Base-by-base conservation (phyloP, 2,888 invertebrate genomes). In the Syrphus vitripennis region DNA sequence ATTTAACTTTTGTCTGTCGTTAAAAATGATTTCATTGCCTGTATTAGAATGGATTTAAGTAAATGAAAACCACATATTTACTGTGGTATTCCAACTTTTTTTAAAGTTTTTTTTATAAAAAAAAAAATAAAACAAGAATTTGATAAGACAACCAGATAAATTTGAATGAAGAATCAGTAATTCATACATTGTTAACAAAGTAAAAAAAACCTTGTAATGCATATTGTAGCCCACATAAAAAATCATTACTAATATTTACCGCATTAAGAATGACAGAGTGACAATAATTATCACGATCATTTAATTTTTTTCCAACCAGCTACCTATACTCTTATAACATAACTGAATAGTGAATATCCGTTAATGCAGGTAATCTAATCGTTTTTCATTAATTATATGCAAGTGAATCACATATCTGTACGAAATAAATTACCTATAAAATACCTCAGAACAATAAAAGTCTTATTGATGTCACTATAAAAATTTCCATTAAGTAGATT, bases 381-480 rank as follows among this genome's bases (percentile, higher is more conserved):
- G 45, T 48, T 83, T 57, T 83, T 50, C 61, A 40, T 26, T 83
- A 83, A 70, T 70, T 48, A 10, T 72, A 69, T 69, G 82, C 59
- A 83, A 70, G 74, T 83, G 79, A 83, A 57, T 83, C 83, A 83
- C 63, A 72, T 34, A 26, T 4, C 24, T 42, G 6, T 16, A 16
- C 10, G n/a, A 77, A 50, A 10, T 53, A 24, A 50, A 37, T 70
- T 45, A 16, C 29, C 71, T 48, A 40, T 50, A 78, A 50, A 70
- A 42, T 29, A 24, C 71, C 50, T 53, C 67, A 34, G 40, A 57
- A n/a, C 14, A n/a, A 34, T 14, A 48, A 12, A 55, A 48, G 48
- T 74, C 45, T 79, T 61, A 83, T 40, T 78, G 61, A 40, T 74
- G 79, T 69, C 42, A 79, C 63, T 61, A 69, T 45, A 79, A 79